phyloP scores from a whole-genome alignment of 2,113 vertebrate species.

The Cynoglossus semilaevis region DNA sequence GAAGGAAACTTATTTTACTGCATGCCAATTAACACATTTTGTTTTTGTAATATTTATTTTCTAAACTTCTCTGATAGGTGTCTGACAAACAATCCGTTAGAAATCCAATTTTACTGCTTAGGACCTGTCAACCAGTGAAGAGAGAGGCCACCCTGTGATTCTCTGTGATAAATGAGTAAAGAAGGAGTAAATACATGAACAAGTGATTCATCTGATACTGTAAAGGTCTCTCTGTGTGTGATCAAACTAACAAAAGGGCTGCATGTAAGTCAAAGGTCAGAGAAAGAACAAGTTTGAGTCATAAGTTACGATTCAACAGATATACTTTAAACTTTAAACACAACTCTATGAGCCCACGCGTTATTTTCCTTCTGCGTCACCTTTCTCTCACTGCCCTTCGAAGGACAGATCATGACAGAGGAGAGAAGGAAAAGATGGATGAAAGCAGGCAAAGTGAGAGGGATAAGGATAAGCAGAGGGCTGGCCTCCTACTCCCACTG shows the following conservation, averaged over 20 bases:
- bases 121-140: too few species aligned
- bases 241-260: neutral
- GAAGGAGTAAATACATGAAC: too few species aligned
- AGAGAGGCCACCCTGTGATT: too few species aligned
- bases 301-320: neutral
- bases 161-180: too few species aligned
- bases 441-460: conserved; percentile 13
- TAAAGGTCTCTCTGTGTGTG: neutral
- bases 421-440: conserved; percentile 39
- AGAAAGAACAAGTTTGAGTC: neutral
- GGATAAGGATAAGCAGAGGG: conserved; percentile 43
- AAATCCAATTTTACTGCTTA: too few species aligned
- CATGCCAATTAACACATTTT: too few species aligned
- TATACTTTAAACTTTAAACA: conserved; percentile 12
- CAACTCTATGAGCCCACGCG: conserved; percentile 11
- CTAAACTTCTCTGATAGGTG: too few species aligned
- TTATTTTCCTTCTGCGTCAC: conserved; percentile 11
- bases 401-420: conserved; percentile 36
- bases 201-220: too few species aligned
- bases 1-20: too few species aligned
- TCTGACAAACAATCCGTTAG: too few species aligned
- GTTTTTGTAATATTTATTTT: too few species aligned
- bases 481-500: conserved; percentile 53
- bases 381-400: conserved; percentile 20
- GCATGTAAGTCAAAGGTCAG: neutral